Base-by-base conservation (phyloP, 1,140 invertebrate genomes). In the Atta texana region DNA sequence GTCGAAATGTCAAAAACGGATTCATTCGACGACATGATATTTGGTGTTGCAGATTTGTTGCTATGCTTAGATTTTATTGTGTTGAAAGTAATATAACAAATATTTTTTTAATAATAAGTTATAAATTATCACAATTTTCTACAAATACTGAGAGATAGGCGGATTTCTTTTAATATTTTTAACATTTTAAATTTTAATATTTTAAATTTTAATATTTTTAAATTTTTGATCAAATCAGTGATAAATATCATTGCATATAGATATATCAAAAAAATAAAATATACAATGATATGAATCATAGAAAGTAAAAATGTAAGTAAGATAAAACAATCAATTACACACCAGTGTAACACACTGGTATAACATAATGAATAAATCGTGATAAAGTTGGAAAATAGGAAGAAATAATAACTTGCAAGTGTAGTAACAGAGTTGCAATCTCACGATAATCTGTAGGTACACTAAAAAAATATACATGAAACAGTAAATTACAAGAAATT, bases 1-100 rank as follows among this genome's bases (percentile, higher is more conserved):
- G 28, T 51, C 80, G 18, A 1, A 34, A 44, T 74, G 69, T 75
- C 80, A 75, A 84, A 84, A 84, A 28, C 16, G 12, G 28, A 84
- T 63, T 31, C 51, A 44, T 81, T 49, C 24, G 3, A 28, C 31
- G 16, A 82, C 24, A 18, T 57, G 39, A 63, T 49, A 31, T 74
- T 49, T 51, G 16, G 59, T 63, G 51, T 34, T 57, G 18, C 12
- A 6, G 21, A 21, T 14, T 74, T 59, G 14, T 75, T 75, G 39
- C 55, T 28, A 5, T 18, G 16, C 21, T 81, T 39, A 72, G 4
- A 74, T 59, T 72, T 72, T 57, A 71, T 49, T 3, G 21, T 24
- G n/a, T 12, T n/a, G 24, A 14, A 49, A 57, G 10, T 81, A 3
- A 51, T 14, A 80, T 10, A 6, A 3, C 6, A 28, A n/a, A 57